Percentiles rank a stretch among this genome's conserved stretches.
Evolutionary conservation across 2,113 vertebrate genomes (phyloP).

Genomic region (Platycercus adscitus): DNA sequence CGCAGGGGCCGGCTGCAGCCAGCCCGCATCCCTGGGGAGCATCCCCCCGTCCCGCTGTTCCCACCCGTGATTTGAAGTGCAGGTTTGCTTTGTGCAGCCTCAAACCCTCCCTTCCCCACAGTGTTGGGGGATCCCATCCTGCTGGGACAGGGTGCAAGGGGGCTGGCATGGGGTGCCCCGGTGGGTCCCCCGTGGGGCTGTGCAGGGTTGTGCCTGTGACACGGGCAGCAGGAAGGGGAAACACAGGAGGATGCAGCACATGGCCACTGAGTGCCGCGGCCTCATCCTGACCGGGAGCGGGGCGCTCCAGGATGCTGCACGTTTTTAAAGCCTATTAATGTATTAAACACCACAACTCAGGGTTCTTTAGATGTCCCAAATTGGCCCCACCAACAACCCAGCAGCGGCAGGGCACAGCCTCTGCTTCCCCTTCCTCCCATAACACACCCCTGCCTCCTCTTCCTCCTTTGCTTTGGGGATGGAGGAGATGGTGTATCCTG

Average conservation of each 20-base stretch:
- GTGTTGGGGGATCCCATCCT: not conserved
- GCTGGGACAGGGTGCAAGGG: accelerated
- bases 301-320: not conserved
- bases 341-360: not conserved
- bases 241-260: accelerated
- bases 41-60: not conserved
- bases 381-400: not conserved
- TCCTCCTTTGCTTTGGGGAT: not conserved
- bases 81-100: not conserved
- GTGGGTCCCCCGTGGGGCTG: not conserved
- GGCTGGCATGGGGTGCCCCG: not conserved
- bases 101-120: not conserved
- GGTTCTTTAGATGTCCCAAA: accelerated
- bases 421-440: not conserved
- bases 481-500: accelerated
- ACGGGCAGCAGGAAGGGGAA: not conserved
- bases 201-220: accelerated
- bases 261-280: accelerated
- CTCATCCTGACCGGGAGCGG: not conserved
- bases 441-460: not conserved
- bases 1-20: not conserved
- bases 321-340: not conserved
- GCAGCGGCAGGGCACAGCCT: accelerated
- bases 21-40: not conserved
- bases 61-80: not conserved